A percentile compares a stretch with the other conserved stretches of the same genome.
phyloP scores from a whole-genome alignment of 1,140 invertebrate genomes.

The Drosophila guanche region DNA sequence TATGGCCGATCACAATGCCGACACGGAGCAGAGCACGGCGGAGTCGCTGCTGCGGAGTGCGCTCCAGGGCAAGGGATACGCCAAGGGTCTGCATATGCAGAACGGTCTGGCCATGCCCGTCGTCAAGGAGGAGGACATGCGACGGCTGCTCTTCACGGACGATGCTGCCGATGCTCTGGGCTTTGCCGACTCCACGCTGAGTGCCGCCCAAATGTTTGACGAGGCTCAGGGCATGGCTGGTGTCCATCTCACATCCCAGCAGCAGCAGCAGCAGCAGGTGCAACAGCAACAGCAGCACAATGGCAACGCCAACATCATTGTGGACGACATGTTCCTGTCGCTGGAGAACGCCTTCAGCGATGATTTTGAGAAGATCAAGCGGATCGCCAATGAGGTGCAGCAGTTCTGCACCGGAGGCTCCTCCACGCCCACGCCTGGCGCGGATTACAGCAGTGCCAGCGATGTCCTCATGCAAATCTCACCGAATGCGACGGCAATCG shows the following conservation, averaged over 20 bases:
- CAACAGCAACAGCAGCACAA: constrained; percentile 71
- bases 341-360: constrained; percentile 88
- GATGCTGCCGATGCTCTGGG: constrained; percentile 76
- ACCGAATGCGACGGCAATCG: constrained; percentile 33
- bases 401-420: constrained; percentile 87
- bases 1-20: constrained; percentile 88
- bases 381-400: constrained; percentile 89
- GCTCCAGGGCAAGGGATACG: constrained; percentile 88
- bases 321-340: constrained; percentile 89
- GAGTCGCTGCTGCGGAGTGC: constrained; percentile 92
- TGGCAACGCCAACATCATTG: constrained; percentile 83
- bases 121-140: constrained; percentile 84
- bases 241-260: constrained; percentile 35
- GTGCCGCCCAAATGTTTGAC: constrained; percentile 77
- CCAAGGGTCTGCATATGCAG: constrained; percentile 86
- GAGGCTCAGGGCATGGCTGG: constrained; percentile 63
- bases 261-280: constrained; percentile 64
- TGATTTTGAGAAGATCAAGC: constrained; percentile 90
- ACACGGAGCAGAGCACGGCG: constrained; percentile 86
- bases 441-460: constrained; percentile 46
- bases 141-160: constrained; percentile 83
- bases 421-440: constrained; percentile 50
- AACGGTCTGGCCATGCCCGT: constrained; percentile 83
- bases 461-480: constrained; percentile 79
- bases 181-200: constrained; percentile 78